Evolutionary conservation across 2,113 vertebrate species (phyloP), one percentile per base, ranked within the genome.

Genomic region (Morone chrysops): DNA sequence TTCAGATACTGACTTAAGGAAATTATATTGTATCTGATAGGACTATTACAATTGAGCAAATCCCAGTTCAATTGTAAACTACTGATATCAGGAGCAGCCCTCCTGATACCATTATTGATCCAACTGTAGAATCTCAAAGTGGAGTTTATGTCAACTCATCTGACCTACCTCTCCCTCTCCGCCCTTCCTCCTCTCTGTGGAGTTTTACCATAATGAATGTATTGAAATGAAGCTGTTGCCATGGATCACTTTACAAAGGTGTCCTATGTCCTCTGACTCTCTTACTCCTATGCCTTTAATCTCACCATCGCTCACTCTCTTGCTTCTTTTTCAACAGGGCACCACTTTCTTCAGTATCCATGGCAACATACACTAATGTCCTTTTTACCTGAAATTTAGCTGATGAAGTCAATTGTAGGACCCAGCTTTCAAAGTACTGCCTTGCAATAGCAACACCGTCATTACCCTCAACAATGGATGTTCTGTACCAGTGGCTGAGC

Each of bases 281-380:
- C 22, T 68, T 17, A 20, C 40, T 76, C 70, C 48, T 63, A 12
- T 18, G 25, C 50, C 48, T 57, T 50, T n/a, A 57, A 45, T 73
- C n/a, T 41, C 20, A 48, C 43, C 25, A 48, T 70, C 40, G 0
- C 12, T 56, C 20, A 13, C 45, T 73, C 14, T 65, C 31, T 59
- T 48, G 38, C 20, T 78, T 43, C 20, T 73, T 59, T 47, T 72
- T 5, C 18, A 68, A 14, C 9, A 4, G 25, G 72, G 67, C 11
- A 8, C 16, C 45, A 48, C 60, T 81, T 66, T 68, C 31, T 68
- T 50, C 62, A 69, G 69, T 73, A 82, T 74, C 78, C 69, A 74
- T 86, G 51, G 73, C 41, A 73, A 78, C 56, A 8, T 81, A 31
- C n/a, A 20, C 5, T 20, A 20, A 56, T 47, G 38, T 18, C 11